phyloP scores from a whole-genome alignment of 2,113 vertebrate species.

The Bucco capensis region DNA sequence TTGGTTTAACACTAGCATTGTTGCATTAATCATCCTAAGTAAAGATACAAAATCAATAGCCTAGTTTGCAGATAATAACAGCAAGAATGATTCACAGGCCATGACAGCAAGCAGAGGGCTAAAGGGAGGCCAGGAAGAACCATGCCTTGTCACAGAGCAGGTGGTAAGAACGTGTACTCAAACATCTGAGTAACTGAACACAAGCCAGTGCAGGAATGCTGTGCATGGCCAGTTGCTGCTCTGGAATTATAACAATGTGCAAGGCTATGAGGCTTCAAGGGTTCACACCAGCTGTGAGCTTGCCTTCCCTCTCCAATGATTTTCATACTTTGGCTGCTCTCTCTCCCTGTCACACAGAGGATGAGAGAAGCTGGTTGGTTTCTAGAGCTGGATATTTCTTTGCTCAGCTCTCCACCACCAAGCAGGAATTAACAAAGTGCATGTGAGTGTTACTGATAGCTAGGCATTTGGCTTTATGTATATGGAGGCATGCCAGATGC shows the following conservation, averaged over 20 bases:
- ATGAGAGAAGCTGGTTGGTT: neutral
- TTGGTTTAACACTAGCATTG: neutral
- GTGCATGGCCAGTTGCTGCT: neutral
- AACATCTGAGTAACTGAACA: neutral
- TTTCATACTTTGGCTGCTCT: neutral
- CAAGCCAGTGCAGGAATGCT: neutral
- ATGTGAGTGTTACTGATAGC: neutral
- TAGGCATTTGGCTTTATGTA: neutral
- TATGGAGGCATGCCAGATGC: neutral
- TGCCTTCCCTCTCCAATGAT: neutral
- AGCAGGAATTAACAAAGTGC: neutral
- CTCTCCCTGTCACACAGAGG: accelerated
- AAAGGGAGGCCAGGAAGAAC: neutral
- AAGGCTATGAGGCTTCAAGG: neutral
- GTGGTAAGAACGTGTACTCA: neutral
- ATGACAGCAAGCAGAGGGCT: neutral
- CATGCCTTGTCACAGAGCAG: neutral
- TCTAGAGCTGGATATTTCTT: neutral
- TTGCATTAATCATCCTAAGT: neutral
- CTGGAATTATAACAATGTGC: neutral
- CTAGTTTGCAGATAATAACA: neutral
- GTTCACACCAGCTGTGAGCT: neutral
- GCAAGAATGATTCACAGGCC: neutral
- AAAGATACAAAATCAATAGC: neutral
- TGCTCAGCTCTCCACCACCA: neutral